These are phyloP conservation scores for Drosophila sp. DNA, from an alignment of 1,140 invertebrate species.

Conservation along the genomic window DNA sequence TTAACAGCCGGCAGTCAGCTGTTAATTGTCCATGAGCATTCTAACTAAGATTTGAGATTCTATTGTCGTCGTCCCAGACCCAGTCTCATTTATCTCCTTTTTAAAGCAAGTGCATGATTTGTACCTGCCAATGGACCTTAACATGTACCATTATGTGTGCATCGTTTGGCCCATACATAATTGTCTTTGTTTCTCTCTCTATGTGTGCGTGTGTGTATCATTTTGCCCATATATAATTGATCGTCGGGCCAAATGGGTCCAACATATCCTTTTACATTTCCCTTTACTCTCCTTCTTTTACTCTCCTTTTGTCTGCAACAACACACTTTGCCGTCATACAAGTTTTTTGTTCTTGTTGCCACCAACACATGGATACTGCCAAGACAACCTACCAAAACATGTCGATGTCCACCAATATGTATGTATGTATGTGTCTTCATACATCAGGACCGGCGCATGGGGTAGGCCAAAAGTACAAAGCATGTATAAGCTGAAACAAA, in stretches of 20 bases:
- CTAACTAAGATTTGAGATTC: constrained; percentile 8
- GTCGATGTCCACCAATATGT: constrained; percentile 6
- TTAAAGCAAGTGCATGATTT: constrained; percentile 1
- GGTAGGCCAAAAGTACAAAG: neutral
- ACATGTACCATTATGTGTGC: neutral
- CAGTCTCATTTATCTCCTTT: neutral
- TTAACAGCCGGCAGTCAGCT: constrained; percentile 47
- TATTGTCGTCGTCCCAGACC: neutral
- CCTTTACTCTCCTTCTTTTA: neutral
- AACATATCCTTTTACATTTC: constrained; percentile 37
- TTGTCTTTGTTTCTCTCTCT: neutral
- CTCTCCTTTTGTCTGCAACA: constrained; percentile 6
- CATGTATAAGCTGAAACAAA: too few species aligned
- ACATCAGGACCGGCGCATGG: neutral
- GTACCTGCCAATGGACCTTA: neutral
- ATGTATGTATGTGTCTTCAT: neutral
- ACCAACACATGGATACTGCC: constrained; percentile 16
- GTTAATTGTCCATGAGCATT: constrained; percentile 50
- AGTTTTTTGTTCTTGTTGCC: constrained; percentile 23
- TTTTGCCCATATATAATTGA: constrained; percentile 41
- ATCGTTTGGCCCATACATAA: neutral
- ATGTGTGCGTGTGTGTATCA: neutral
- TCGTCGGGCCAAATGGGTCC: constrained; percentile 33
- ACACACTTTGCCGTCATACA: constrained; percentile 41
- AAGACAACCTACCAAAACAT: constrained; percentile 2